phyloP scores from a whole-genome alignment of 2,888 invertebrate species.

The Blera fallax region DNA sequence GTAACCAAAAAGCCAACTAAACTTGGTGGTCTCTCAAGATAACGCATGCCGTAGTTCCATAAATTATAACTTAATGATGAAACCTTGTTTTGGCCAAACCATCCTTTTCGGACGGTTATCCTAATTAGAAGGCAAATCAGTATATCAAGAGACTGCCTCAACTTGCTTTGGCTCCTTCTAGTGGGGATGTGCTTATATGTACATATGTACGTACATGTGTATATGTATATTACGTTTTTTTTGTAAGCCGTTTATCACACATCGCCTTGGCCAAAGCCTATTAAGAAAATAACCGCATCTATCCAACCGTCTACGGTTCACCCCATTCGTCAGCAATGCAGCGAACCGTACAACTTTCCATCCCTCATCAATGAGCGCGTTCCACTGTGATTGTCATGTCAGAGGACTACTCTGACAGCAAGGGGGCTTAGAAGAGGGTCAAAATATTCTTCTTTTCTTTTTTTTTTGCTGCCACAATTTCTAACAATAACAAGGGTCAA shows the following conservation, averaged over 20 bases:
- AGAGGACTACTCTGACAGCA: neutral
- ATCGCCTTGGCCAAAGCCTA: constrained; percentile 56
- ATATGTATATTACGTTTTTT: constrained; percentile 27
- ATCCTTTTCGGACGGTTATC: neutral
- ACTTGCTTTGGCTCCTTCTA: neutral
- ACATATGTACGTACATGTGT: constrained; percentile 39
- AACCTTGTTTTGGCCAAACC: constrained; percentile 1
- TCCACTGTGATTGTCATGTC: constrained; percentile 41
- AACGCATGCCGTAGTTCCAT: neutral
- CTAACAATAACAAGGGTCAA: constrained; percentile 45
- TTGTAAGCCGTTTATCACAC: constrained; percentile 57
- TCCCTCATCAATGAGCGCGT: constrained; percentile 43
- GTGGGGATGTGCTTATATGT: constrained; percentile 21
- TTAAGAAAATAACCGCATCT: constrained; percentile 53
- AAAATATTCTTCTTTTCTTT: neutral
- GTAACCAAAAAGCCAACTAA: too few relatives aligned
- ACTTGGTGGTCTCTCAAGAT: neutral
- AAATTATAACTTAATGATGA: constrained; percentile 28
- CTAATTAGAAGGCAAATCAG: constrained; percentile 18
- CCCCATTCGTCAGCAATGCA: constrained; percentile 51
- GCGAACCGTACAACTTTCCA: constrained; percentile 50
- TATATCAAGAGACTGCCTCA: constrained; percentile 3
- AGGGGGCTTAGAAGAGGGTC: neutral
- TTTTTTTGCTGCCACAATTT: constrained; percentile 31
- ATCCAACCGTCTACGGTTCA: constrained; percentile 19